Evolutionary conservation across 2,113 vertebrate species (phyloP).

Genomic region (Tupaia chinensis): DNA sequence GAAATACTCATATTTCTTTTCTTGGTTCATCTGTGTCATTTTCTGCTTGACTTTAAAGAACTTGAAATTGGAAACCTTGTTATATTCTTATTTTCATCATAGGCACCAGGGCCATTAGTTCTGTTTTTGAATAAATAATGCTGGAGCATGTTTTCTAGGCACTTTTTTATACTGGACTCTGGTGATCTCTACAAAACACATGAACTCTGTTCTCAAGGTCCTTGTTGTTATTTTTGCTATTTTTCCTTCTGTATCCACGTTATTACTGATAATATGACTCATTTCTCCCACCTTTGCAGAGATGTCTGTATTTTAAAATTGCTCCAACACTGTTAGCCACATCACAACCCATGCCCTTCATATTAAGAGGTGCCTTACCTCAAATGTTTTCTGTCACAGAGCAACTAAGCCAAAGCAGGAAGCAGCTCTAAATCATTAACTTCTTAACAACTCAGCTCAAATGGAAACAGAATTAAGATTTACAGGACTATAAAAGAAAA

Average conservation of each 20-base stretch:
- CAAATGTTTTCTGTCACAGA: not conserved
- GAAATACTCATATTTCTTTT: not conserved
- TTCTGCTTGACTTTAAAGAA: not conserved
- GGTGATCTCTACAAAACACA: not conserved
- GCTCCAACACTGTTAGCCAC: rapidly evolving
- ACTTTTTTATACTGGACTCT: not conserved
- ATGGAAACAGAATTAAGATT: slow-evolving; percentile 66
- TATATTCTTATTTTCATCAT: not conserved
- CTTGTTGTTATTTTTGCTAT: not conserved
- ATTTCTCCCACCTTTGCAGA: not conserved
- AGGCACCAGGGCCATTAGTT: not conserved
- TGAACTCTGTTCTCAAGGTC: not conserved
- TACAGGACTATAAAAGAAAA: slow-evolving; percentile 15
- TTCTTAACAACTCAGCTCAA: slow-evolving; percentile 40
- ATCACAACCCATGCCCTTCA: no score
- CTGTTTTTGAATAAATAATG: not conserved
- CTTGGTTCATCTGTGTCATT: not conserved
- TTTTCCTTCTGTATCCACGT: not conserved
- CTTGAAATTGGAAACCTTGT: not conserved
- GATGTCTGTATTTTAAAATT: not conserved
- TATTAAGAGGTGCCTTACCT: not conserved
- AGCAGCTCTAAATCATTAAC: slow-evolving; percentile 41
- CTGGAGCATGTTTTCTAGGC: not conserved
- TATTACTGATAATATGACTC: not conserved
- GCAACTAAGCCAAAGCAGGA: not conserved